These are phyloP conservation scores for Corythucha ciliata DNA, from an alignment of 2,888 invertebrate genomes.

Conservation along the genomic window DNA sequence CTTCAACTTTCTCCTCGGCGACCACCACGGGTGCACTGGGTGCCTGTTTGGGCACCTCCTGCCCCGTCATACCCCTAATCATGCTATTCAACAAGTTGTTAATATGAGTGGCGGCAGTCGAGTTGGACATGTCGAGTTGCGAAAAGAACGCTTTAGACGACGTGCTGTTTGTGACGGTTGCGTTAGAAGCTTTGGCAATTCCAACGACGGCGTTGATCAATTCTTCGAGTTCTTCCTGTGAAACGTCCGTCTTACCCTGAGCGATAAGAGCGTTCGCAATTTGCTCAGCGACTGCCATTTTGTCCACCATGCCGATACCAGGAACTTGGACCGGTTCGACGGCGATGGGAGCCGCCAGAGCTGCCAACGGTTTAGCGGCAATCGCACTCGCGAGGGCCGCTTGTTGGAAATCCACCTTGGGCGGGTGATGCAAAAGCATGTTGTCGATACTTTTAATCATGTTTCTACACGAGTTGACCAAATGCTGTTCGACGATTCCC, in stretches of 20 bases:
- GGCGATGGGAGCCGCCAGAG: constrained; percentile 21
- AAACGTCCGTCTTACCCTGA: constrained; percentile 72
- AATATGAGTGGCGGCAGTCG: constrained; percentile 27
- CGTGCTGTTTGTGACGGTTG: constrained; percentile 31
- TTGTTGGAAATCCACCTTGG: constrained; percentile 31
- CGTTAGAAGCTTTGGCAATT: constrained; percentile 49
- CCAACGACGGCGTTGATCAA: constrained; percentile 69
- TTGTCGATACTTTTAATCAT: constrained; percentile 68
- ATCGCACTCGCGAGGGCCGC: neutral
- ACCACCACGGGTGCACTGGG: neutral
- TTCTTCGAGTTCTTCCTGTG: constrained; percentile 66
- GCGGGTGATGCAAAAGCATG: constrained; percentile 55
- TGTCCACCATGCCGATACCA: constrained; percentile 64
- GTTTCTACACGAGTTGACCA: constrained; percentile 60
- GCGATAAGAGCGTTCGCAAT: constrained; percentile 68
- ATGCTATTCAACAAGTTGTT: constrained; percentile 24
- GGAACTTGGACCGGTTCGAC: constrained; percentile 50
- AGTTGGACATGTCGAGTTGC: constrained; percentile 27
- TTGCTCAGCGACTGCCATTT: constrained; percentile 68
- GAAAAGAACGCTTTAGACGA: constrained; percentile 26
- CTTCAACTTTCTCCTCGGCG: neutral
- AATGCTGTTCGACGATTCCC: constrained; percentile 52
- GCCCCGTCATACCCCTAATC: constrained; percentile 17
- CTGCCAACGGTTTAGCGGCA: neutral
- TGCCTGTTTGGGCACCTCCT: neutral